Conservation (phyloP, 2,113 vertebrate genomes). For the Echinops telfairi region DNA sequence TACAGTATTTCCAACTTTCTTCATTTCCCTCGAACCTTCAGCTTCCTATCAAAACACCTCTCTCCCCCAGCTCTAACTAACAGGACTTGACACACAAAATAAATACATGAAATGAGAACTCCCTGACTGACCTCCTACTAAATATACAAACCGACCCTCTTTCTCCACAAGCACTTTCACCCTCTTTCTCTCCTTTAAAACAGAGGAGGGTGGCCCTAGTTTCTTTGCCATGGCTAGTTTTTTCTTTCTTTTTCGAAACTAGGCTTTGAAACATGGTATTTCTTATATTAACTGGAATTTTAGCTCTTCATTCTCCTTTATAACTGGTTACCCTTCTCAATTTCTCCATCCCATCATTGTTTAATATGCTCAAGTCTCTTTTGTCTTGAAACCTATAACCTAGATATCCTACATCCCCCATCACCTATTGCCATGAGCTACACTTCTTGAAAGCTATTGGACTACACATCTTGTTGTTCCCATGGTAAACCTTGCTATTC, state of each 20-base stretch:
- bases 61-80: neutral
- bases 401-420: neutral
- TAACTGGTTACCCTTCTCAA: neutral
- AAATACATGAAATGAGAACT: neutral
- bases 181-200: neutral
- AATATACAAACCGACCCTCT: neutral
- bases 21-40: neutral
- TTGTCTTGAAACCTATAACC: neutral
- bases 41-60: neutral
- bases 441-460: constrained; percentile 21
- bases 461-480: neutral
- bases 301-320: neutral
- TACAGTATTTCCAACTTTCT: neutral
- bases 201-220: neutral
- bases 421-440: neutral
- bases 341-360: neutral
- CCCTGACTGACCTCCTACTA: neutral
- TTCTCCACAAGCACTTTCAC: neutral
- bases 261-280: too few relatives aligned
- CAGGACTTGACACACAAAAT: neutral
- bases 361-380: neutral
- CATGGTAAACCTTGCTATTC: neutral
- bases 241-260: neutral
- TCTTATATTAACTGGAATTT: neutral
- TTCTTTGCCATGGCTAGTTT: neutral